Evolutionary conservation across 2,113 vertebrate species (phyloP).

Genomic region (Podiceps cristatus): DNA sequence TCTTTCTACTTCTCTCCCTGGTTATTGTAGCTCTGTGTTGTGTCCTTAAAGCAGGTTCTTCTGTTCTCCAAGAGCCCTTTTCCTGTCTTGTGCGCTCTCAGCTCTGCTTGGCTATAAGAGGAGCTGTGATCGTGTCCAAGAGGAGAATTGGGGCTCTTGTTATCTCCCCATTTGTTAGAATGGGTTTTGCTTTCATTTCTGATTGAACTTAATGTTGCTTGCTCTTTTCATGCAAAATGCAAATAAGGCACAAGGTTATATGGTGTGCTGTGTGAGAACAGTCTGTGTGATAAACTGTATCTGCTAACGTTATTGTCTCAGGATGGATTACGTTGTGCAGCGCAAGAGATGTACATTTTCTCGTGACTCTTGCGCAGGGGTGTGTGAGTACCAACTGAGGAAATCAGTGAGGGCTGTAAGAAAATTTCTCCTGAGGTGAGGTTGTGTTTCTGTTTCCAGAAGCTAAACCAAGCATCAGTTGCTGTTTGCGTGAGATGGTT

Average conservation of each 20-base stretch:
- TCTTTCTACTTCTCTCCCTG: constrained; percentile 90
- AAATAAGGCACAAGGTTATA: not conserved
- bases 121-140: constrained; percentile 43
- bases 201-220: not conserved
- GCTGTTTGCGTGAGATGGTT: not conserved
- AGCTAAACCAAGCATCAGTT: not conserved
- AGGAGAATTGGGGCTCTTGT: not conserved
- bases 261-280: constrained; percentile 27
- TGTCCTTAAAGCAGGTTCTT: constrained; percentile 67
- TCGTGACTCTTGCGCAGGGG: rapidly evolving
- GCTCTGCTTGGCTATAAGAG: constrained; percentile 10
- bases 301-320: not conserved
- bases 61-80: constrained; percentile 50
- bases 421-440: not conserved
- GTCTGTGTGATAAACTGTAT: not conserved
- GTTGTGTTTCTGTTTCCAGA: not conserved
- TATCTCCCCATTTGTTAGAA: not conserved
- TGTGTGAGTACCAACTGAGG: not conserved
- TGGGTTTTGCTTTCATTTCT: constrained; percentile 29
- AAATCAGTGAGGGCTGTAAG: not conserved
- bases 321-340: not conserved
- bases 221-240: not conserved
- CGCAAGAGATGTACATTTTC: not conserved
- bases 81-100: constrained; percentile 14
- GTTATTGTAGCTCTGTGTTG: constrained; percentile 64